Conservation (phyloP, 2,888 invertebrate species). For the Stenotaenia linearis region DNA sequence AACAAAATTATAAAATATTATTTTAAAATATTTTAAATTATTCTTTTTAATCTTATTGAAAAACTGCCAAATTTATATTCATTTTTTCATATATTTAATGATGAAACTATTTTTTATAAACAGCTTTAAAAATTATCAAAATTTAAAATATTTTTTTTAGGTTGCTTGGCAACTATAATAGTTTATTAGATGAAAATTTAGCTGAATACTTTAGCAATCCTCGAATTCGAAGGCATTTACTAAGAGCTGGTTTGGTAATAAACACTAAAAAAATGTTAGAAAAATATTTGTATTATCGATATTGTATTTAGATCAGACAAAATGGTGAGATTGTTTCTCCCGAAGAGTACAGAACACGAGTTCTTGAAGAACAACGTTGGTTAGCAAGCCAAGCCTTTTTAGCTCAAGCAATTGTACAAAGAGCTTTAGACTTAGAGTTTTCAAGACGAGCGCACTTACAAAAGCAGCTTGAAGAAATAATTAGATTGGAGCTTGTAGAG, state of each 20-base stretch:
- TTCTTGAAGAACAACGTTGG: slow-evolving; percentile 30
- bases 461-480: slow-evolving; percentile 28
- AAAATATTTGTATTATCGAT: neutral
- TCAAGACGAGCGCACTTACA: slow-evolving; percentile 26
- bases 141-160: neutral
- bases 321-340: slow-evolving; percentile 29
- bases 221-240: slow-evolving; percentile 13
- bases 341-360: neutral
- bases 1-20: neutral
- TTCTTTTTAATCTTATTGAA: no score
- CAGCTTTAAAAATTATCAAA: neutral
- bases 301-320: neutral
- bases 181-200: neutral
- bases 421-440: slow-evolving; percentile 28
- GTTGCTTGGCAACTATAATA: slow-evolving; percentile 30
- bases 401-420: slow-evolving; percentile 30
- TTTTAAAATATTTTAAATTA: neutral
- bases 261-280: neutral
- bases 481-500: slow-evolving; percentile 28
- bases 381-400: slow-evolving; percentile 28
- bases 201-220: slow-evolving; percentile 28
- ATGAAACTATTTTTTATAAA: no score
- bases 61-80: no score
- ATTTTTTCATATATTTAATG: no score
- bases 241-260: slow-evolving; percentile 27